Conservation (phyloP, 2,113 vertebrate genomes). For the Hemibagrus wyckioides region DNA sequence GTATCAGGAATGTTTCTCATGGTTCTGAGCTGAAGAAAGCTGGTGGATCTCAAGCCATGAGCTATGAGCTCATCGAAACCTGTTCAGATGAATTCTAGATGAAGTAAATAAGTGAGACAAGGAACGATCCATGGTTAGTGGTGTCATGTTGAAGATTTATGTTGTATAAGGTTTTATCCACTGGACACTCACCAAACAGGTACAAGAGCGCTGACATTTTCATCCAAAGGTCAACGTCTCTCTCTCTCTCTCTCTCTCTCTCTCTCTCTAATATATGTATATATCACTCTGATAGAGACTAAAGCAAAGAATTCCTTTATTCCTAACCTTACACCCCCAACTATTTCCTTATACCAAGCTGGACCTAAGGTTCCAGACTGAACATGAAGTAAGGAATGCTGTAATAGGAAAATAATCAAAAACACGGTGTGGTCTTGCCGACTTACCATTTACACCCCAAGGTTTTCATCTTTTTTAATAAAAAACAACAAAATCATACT, state of each 20-base stretch:
- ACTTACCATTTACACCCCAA: neutral
- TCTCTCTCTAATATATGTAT: slow-evolving; percentile 63
- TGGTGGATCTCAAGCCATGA: too few species aligned
- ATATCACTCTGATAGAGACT: slow-evolving; percentile 79
- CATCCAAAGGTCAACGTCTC: slow-evolving; percentile 85
- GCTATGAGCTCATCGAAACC: neutral
- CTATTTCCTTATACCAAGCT: neutral
- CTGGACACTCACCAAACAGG: slow-evolving; percentile 61
- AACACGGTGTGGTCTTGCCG: neutral
- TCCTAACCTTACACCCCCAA: slow-evolving; percentile 26
- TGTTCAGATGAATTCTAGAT: neutral
- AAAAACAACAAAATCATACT: neutral
- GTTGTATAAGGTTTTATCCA: slow-evolving; percentile 47
- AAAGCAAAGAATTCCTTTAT: slow-evolving; percentile 55
- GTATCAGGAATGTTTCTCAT: neutral
- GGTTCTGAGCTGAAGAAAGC: neutral
- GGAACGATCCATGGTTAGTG: neutral
- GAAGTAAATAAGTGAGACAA: neutral
- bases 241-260: slow-evolving; percentile 84
- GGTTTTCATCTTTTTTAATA: neutral
- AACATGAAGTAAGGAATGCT: neutral
- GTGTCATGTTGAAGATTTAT: neutral
- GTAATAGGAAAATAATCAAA: neutral
- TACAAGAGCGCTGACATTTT: slow-evolving; percentile 78
- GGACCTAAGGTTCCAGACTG: slow-evolving; percentile 17